Base-by-base conservation (phyloP, 1,140 invertebrate genomes). In the Dreissena polymorpha region DNA sequence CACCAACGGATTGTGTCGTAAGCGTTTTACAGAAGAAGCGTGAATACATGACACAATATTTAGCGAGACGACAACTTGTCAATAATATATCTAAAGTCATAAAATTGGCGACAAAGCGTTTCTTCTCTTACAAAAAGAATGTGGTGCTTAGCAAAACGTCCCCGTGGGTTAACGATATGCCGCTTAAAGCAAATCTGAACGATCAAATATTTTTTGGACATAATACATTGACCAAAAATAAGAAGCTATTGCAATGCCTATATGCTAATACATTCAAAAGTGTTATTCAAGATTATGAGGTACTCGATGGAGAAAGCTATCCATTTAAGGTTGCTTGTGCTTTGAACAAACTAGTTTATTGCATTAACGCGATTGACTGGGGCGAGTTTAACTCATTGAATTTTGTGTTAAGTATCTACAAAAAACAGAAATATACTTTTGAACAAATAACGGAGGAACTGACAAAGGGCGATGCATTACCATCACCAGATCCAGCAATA, bases 371-470 rank as follows among this genome's bases (percentile, higher is more conserved):
- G 10, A 71, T 71, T 27, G 69, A 71, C 39, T 50, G 39, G 7
- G 69, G 69, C 21, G 69, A 71, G 39, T 71, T 51, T 23, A 71
- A 71, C 69, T 49, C 69, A 51, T 71, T 71, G 69, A 71, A 71
- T 71, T 71, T 71, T 51, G n/a, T 71, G 39, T 71, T 71, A 13
- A 71, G 69, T 21, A 71, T 71, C 18, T 71, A 71, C 39, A 50
- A n/a, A 23, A 39, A n/a, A 8, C 29, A 71, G 25, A 50, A 51
- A 6, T 71, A 71, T n/a, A 51, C 50, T 14, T 71, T 71, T 50
- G 18, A 71, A 13, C 12, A n/a, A 16, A 71, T 71, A 51, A 71
- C 53, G 10, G 14, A 71, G 7, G 39, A 71, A 29, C n/a, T 50
- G 16, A 51, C 69, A 12, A 14, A 21, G 12, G 39, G 10, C 3